Evolutionary conservation across 1,140 invertebrate genomes (phyloP).

Genomic region (Magallana gigas): DNA sequence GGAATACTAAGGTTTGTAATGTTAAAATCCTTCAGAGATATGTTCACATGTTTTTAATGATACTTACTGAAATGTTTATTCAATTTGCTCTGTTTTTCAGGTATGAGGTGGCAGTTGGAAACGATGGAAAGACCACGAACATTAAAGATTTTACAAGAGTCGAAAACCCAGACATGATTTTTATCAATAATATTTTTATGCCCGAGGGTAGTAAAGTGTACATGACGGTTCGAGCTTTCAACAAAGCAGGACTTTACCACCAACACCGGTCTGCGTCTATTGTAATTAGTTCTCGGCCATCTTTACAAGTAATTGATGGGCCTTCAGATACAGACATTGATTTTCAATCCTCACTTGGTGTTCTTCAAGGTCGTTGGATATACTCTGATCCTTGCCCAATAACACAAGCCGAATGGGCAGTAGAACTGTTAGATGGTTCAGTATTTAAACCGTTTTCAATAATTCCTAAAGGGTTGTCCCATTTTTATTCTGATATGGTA

Average conservation of each 20-base stretch:
- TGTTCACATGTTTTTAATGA: not conserved
- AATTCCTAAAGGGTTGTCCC: conserved; percentile 23
- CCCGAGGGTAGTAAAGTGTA: conserved; percentile 3
- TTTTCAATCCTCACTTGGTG: conserved; percentile 56
- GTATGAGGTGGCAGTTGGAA: conserved; percentile 44
- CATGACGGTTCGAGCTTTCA: conserved; percentile 55
- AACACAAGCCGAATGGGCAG: conserved; percentile 52
- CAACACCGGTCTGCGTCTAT: conserved; percentile 50
- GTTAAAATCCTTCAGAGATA: not conserved
- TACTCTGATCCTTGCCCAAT: conserved; percentile 60
- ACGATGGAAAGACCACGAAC: not conserved
- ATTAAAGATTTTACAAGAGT: conserved; percentile 41
- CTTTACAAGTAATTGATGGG: conserved; percentile 61
- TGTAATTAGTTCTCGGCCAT: conserved; percentile 55
- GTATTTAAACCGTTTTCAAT: conserved; percentile 46
- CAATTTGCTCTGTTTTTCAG: not conserved
- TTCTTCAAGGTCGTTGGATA: conserved; percentile 57
- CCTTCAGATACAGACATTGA: conserved; percentile 46
- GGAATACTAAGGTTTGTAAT: conserved; percentile 54
- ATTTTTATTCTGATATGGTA: conserved; percentile 59
- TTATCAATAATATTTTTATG: conserved; percentile 24
- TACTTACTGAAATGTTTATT: not conserved
- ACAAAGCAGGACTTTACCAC: conserved; percentile 61
- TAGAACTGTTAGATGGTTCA: conserved; percentile 51
- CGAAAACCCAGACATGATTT: conserved; percentile 11